These are phyloP conservation scores for Gorsachius goisagi DNA, from an alignment of 2,113 vertebrate genomes.

Conservation along the genomic window DNA sequence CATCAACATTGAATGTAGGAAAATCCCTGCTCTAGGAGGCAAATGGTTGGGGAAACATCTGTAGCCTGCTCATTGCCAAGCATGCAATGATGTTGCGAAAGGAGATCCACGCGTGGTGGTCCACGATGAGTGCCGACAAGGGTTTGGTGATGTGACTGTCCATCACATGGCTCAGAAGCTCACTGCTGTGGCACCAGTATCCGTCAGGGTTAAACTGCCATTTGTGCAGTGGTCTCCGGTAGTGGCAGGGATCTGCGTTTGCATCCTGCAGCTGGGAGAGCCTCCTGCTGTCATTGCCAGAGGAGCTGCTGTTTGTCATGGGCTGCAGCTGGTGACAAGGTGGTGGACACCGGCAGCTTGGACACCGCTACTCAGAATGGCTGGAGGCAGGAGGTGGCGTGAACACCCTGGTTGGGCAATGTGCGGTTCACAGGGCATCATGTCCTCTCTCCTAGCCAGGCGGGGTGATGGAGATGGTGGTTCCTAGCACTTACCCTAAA, in stretches of 20 bases:
- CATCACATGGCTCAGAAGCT: background rate
- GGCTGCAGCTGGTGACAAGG: background rate
- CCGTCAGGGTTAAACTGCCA: background rate
- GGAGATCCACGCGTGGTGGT: accelerated
- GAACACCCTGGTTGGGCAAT: background rate
- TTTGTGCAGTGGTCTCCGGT: background rate
- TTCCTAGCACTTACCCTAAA: no score
- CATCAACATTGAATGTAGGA: background rate
- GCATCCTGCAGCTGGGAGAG: background rate
- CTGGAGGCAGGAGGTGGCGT: background rate
- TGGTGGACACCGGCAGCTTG: background rate
- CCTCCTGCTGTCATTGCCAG: constrained; percentile 4
- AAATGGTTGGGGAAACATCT: background rate
- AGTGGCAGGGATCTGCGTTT: background rate
- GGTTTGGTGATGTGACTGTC: background rate
- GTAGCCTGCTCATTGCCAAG: background rate
- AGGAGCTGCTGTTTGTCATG: background rate
- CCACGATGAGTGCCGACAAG: background rate
- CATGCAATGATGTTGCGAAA: background rate
- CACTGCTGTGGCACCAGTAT: no score
- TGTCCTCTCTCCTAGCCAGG: background rate
- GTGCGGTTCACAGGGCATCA: background rate
- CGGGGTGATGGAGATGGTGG: background rate
- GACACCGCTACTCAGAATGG: background rate
- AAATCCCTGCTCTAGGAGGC: background rate